phyloP scores from a whole-genome alignment of 2,888 invertebrate genomes.

The Catotricha subobsoleta region DNA sequence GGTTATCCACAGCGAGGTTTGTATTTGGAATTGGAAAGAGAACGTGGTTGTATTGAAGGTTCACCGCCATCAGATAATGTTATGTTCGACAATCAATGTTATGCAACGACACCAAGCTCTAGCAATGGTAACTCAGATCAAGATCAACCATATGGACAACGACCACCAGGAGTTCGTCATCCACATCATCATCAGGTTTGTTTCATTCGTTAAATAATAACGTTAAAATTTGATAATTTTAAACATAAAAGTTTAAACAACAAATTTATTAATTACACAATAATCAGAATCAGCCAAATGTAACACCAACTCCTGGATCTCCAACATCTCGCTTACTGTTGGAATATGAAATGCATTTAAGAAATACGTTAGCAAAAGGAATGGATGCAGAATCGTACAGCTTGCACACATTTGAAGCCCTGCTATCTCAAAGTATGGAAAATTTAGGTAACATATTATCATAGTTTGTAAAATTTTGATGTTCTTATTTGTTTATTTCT shows the following conservation, averaged over 20 bases:
- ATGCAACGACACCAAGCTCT: slow-evolving; percentile 85
- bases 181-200: slow-evolving; percentile 44
- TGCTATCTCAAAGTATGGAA: slow-evolving; percentile 87
- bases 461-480: slow-evolving; percentile 1
- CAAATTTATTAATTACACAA: not conserved
- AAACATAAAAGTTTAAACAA: not conserved
- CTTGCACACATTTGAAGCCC: slow-evolving; percentile 81
- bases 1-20: slow-evolving; percentile 49
- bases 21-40: slow-evolving; percentile 63
- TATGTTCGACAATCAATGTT: slow-evolving; percentile 88
- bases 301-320: slow-evolving; percentile 62
- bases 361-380: slow-evolving; percentile 82
- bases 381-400: slow-evolving; percentile 93
- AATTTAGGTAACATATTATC: slow-evolving; percentile 51
- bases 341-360: slow-evolving; percentile 85
- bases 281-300: slow-evolving; percentile 39
- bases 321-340: slow-evolving; percentile 68
- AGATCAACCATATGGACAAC: slow-evolving; percentile 49
- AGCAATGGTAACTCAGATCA: slow-evolving; percentile 85
- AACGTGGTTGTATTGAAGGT: slow-evolving; percentile 35
- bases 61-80: slow-evolving; percentile 87
- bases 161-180: slow-evolving; percentile 29
- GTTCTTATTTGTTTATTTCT: not conserved
- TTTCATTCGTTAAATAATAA: slow-evolving; percentile 10
- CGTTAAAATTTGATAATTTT: not conserved